These are phyloP conservation scores for Tillus elongatus DNA, from an alignment of 2,888 invertebrate species.

Conservation along the genomic window DNA sequence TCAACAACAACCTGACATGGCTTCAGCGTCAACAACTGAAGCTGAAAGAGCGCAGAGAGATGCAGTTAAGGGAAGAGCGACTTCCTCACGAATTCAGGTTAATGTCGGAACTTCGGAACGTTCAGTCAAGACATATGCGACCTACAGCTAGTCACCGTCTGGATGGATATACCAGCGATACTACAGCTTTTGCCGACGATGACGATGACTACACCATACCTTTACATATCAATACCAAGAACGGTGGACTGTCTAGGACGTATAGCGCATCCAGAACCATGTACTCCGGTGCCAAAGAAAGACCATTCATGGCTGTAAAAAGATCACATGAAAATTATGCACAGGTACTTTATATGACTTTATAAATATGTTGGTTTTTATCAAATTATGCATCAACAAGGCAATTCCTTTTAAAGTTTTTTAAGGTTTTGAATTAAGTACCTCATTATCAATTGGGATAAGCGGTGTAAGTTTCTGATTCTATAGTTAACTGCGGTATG, in stretches of 20 bases:
- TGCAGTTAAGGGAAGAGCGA: constrained; percentile 62
- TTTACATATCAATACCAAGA: constrained; percentile 56
- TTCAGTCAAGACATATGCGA: constrained; percentile 42
- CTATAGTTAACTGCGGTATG: too few relatives aligned
- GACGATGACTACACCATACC: constrained; percentile 62
- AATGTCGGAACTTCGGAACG: constrained; percentile 48
- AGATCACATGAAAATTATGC: constrained; percentile 44
- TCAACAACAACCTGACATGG: constrained; percentile 55
- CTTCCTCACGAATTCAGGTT: constrained; percentile 59
- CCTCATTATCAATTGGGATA: too few relatives aligned
- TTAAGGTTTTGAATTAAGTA: too few relatives aligned
- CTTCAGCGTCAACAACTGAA: constrained; percentile 76
- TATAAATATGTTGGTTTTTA: too few relatives aligned
- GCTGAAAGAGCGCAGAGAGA: constrained; percentile 65
- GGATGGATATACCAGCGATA: constrained; percentile 72
- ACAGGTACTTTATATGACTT: constrained; percentile 32
- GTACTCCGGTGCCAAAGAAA: constrained; percentile 41
- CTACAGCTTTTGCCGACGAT: constrained; percentile 68
- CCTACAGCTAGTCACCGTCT: constrained; percentile 46
- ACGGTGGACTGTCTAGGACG: constrained; percentile 20
- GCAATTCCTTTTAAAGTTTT: too few relatives aligned
- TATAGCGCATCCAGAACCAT: constrained; percentile 22
- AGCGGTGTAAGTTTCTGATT: too few relatives aligned
- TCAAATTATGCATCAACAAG: too few relatives aligned
- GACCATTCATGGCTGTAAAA: constrained; percentile 56